A percentile compares a stretch with the other conserved stretches of the same genome.
Conservation (phyloP, 2,888 invertebrate species). For the Phoenoteleia sp. region DNA sequence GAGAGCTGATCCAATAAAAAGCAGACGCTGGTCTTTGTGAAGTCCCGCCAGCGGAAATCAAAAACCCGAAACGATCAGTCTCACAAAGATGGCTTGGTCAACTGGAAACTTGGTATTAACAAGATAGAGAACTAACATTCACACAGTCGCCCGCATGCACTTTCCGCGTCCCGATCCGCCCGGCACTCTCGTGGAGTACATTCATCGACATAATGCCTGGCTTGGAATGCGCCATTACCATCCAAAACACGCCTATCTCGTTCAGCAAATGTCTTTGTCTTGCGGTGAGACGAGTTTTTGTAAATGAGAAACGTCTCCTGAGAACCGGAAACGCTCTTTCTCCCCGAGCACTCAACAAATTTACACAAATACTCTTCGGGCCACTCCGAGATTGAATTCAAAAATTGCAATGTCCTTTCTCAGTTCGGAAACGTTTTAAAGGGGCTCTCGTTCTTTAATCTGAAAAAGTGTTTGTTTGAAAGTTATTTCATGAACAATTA, state of each 20-base stretch:
- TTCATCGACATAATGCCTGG: slow-evolving; percentile 63
- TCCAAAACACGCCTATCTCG: slow-evolving; percentile 61
- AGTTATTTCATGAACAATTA: no score
- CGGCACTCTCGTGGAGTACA: slow-evolving; percentile 47
- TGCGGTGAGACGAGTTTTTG: slow-evolving; percentile 55
- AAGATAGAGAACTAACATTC: slow-evolving; percentile 32
- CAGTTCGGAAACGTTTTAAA: no score
- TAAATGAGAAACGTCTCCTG: slow-evolving; percentile 50
- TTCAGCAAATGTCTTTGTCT: slow-evolving; percentile 58
- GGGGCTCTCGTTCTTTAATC: no score
- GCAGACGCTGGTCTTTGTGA: no score
- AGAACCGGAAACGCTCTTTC: slow-evolving; percentile 7
- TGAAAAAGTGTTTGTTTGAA: no score
- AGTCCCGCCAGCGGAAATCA: no score
- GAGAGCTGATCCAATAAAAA: no score
- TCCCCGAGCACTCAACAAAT: slow-evolving; percentile 20
- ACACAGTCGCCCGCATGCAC: slow-evolving; percentile 31
- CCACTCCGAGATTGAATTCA: slow-evolving; percentile 12
- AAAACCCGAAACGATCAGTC: no score
- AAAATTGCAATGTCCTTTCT: not conserved
- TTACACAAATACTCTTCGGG: slow-evolving; percentile 18
- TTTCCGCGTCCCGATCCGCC: slow-evolving; percentile 3
- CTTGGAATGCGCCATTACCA: slow-evolving; percentile 54
- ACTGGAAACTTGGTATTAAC: slow-evolving; percentile 51
- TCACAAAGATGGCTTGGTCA: slow-evolving; percentile 43